Evolutionary conservation across 2,113 vertebrate species (phyloP), one percentile per base, ranked within the genome.

Genomic region (Actenoides hombroni): DNA sequence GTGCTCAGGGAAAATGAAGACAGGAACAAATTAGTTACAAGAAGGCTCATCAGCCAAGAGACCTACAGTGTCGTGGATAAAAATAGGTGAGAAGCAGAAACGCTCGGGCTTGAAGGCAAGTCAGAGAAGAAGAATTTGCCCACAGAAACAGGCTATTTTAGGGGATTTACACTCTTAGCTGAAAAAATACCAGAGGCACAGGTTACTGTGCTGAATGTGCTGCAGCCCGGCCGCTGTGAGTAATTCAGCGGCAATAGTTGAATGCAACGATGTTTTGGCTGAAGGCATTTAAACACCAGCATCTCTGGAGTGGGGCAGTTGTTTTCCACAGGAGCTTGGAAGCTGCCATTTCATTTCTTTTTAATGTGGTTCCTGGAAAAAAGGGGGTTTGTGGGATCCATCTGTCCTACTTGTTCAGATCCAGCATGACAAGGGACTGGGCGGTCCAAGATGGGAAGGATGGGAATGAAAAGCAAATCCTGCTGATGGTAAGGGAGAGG

Each of bases 51-150:
- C 96, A 91, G 89, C 90, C 92, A 95, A 92, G 82, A 94, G 95
- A 95, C 95, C 88, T 94, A 71, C 90, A 92, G 90, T 91, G 89
- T 95, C 8, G 29, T 81, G 92, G 88, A 94, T 97, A 96, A 96
- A 96, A 96, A 97, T 93, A 95, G 90, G 90, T 93, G 82, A 94
- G 94, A 26, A 92, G 75, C 75, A 95, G 92, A 87, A 95, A 68
- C 0, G 6, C 61, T 79, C 0, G 0, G 71, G 92, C 92, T 80
- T 14, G 71, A 69, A 60, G 90, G 83, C 94, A 86, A 96, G 83
- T 94, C 95, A 90, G 96, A 53, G 93, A 92, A 90, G 76, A 95
- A 92, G 79, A 93, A 95, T 94, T 96, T 94, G 61, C 92, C 88
- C 88, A n/a, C 83, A 94, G 96, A 96, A 95, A 90, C 21, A 88